These are phyloP conservation scores for Caenorhabditis sulstoni DNA, from an alignment of 2,888 invertebrate species.

Conservation along the genomic window DNA sequence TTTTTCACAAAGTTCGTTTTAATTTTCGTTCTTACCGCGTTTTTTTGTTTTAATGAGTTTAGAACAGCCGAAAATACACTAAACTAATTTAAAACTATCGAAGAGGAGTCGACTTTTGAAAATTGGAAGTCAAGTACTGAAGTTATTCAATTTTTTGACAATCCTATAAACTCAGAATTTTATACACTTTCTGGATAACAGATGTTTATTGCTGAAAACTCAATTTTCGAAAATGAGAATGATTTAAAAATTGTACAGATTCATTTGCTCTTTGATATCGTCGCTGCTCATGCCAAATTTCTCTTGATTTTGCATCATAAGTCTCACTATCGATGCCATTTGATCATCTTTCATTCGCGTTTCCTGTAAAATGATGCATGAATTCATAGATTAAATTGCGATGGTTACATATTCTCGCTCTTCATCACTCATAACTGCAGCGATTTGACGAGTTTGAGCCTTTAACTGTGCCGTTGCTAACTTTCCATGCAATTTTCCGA, in stretches of 20 bases:
- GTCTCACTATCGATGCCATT: slow-evolving; percentile 73
- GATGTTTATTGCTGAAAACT: no score
- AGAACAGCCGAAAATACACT: no score
- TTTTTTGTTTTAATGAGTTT: no score
- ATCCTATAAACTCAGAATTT: no score
- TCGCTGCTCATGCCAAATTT: slow-evolving; percentile 76
- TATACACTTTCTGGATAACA: no score
- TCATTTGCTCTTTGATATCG: slow-evolving; percentile 76
- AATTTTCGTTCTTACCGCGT: no score
- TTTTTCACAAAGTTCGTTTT: no score
- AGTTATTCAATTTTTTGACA: no score
- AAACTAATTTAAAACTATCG: no score
- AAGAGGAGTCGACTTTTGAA: no score
- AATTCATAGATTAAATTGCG: neutral
- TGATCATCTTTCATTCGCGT: slow-evolving; percentile 69
- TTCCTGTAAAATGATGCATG: slow-evolving; percentile 65
- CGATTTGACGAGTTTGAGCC: slow-evolving; percentile 69
- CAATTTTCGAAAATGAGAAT: no score
- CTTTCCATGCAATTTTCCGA: slow-evolving; percentile 77
- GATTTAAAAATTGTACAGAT: slow-evolving; percentile 75
- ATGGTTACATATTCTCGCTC: slow-evolving; percentile 71
- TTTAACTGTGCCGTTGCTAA: slow-evolving; percentile 77
- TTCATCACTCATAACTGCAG: slow-evolving; percentile 72
- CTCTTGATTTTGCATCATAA: slow-evolving; percentile 76
- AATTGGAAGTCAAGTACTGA: no score